Base-by-base conservation (phyloP, 2,888 invertebrate genomes). In the Callyntrura guangdongensis region DNA sequence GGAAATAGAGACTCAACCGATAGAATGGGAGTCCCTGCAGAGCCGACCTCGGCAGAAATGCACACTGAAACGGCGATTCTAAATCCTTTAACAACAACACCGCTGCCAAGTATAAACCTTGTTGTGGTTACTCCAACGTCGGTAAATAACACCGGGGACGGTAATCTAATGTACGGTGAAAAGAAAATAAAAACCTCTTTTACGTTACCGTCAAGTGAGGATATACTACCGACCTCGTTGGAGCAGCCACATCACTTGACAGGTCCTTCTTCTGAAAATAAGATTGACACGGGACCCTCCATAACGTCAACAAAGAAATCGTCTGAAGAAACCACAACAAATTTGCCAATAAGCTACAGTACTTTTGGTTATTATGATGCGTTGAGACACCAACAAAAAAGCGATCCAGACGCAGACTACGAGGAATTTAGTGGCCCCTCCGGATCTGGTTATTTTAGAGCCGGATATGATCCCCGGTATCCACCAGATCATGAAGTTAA, bases 401-500 rank as follows among this genome's bases (percentile, higher is more conserved):
- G 22, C 36, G 53, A 81, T 8, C n/a, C 45, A 22, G 85, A 79
- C 25, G 77, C 20, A 12, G 86, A 90, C 49, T 85, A 90, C 72
- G 85, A 86, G 11, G n/a, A 8, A 4, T 79, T 84, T n/a, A 88
- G 84, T 81, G 83, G 59, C 11, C 90, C 85, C 12, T 56, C 84
- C 2, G 86, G 83, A 2, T 6, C 72, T 11, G 89, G 64, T 14
- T 67, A 69, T 14, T 86, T 81, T 27, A 20, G 64, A 22, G 79
- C 47, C 5, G 61, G 72, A 22, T 94, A 94, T 56, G 94, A 94
- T 64, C 94, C 94, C 0, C 83, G 94, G 8, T 93, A 59, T 86
- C 92, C 94, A 17, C 94, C 94, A n/a, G 92, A 93, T 81, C 94
- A 94, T 72, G 93, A 93, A 64, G 72, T 93, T 0, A 94, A 94